Evolutionary conservation across 2,113 vertebrate genomes (phyloP).

Genomic region (Arenaria interpres): DNA sequence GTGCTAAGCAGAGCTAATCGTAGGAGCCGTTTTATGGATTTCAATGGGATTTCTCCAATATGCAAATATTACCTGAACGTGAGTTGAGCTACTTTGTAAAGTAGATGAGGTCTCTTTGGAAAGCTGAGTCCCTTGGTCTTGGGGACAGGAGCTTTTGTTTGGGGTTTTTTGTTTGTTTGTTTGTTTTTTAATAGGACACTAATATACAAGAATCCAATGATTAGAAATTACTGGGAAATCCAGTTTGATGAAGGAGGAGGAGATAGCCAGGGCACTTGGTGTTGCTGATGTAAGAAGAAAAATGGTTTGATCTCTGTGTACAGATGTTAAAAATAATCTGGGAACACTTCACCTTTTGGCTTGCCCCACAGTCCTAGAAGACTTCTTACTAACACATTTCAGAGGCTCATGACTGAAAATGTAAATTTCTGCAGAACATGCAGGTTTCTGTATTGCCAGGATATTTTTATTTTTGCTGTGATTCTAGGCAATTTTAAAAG

Average conservation of each 20-base stretch:
- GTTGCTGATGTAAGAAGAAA: not conserved
- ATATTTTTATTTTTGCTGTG: not conserved
- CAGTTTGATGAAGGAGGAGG: not conserved
- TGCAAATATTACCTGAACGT: not conserved
- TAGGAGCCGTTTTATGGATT: not conserved
- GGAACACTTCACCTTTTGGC: not conserved
- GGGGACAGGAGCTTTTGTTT: not conserved
- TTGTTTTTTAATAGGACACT: not conserved
- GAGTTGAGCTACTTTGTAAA: not conserved
- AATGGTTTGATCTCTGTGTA: not conserved
- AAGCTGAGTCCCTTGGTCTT: not conserved
- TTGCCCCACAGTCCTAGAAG: not conserved
- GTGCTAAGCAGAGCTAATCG: not conserved
- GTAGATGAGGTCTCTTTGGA: not conserved
- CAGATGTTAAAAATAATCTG: not conserved
- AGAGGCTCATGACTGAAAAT: not conserved
- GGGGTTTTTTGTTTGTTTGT: too few relatives aligned
- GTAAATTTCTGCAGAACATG: not conserved
- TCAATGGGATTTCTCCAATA: not conserved
- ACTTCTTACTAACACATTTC: not conserved
- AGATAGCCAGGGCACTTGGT: not conserved
- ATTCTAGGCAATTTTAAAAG: not conserved
- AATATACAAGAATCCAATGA: not conserved
- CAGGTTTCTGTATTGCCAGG: not conserved
- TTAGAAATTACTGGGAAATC: not conserved